Evolutionary conservation across 2,888 invertebrate species (phyloP).

Genomic region (Pachymerium ferrugineum): DNA sequence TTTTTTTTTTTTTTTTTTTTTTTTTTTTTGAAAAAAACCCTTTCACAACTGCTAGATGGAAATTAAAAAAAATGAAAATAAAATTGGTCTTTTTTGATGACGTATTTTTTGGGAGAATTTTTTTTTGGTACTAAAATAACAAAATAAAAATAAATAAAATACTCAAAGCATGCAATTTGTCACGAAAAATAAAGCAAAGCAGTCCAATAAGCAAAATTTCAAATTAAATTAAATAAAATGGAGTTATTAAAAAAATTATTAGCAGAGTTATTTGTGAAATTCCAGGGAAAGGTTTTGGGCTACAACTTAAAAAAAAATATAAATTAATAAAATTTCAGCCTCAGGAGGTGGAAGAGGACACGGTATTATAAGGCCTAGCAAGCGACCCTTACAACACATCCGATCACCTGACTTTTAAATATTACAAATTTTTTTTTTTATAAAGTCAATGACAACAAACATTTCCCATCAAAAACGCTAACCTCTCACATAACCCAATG

Average conservation of each 20-base stretch:
- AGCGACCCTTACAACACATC: slow-evolving; percentile 9
- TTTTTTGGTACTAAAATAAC: too few relatives aligned
- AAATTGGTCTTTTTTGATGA: slow-evolving; percentile 15
- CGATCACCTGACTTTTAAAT: neutral
- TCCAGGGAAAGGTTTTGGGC: neutral
- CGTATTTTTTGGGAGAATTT: neutral
- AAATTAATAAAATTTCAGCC: slow-evolving; percentile 1
- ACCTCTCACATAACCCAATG: neutral
- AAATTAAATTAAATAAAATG: neutral
- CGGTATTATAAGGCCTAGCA: slow-evolving; percentile 31
- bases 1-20: too few relatives aligned
- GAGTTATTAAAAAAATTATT: neutral
- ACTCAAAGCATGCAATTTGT: too few relatives aligned
- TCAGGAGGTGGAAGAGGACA: slow-evolving; percentile 34
- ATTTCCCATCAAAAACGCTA: too few relatives aligned
- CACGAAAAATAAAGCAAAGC: neutral
- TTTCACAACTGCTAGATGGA: slow-evolving; percentile 33
- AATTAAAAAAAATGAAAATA: neutral
- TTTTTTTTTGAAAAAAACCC: too few relatives aligned
- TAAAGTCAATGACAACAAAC: too few relatives aligned
- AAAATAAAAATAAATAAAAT: too few relatives aligned
- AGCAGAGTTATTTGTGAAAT: neutral
- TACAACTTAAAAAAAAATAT: neutral
- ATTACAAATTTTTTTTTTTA: too few relatives aligned
- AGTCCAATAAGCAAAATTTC: too few relatives aligned